Evolutionary conservation across 2,888 invertebrate genomes (phyloP).

Genomic region (Drosophila colorata): DNA sequence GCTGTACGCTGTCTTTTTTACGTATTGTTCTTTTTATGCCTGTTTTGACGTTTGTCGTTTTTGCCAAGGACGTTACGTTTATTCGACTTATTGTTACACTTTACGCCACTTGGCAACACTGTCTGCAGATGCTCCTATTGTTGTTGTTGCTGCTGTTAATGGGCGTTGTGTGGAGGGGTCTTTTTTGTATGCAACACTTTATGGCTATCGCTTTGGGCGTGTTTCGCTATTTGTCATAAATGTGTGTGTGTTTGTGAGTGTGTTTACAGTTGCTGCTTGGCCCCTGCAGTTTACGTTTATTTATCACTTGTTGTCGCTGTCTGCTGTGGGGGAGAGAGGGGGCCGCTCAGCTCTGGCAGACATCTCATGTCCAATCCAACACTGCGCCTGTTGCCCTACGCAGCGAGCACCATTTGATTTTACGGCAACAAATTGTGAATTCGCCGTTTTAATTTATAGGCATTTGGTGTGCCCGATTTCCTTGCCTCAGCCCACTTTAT

Average conservation of each 20-base stretch:
- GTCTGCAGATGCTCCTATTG: conserved; percentile 30
- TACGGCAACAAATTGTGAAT: conserved; percentile 10
- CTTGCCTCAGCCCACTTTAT: conserved; percentile 7
- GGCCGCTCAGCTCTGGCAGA: background rate
- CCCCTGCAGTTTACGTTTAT: conserved; percentile 25
- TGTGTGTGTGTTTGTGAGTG: conserved; percentile 5
- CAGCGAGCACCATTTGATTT: background rate
- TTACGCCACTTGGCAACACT: conserved; percentile 59
- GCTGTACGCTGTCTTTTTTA: conserved; percentile 33
- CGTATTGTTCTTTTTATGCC: conserved; percentile 57
- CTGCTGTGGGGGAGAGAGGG: background rate
- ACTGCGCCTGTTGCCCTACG: background rate
- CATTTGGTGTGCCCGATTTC: conserved; percentile 28
- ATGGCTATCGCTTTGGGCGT: conserved; percentile 54
- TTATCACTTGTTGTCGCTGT: conserved; percentile 55
- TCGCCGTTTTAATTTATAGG: conserved; percentile 18
- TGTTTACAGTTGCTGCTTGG: conserved; percentile 34
- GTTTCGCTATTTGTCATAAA: conserved; percentile 44
- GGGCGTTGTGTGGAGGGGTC: conserved; percentile 7
- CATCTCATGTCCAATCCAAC: background rate
- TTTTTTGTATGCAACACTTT: conserved; percentile 44
- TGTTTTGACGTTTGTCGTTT: conserved; percentile 53
- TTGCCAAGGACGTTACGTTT: conserved; percentile 63
- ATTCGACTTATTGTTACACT: conserved; percentile 49
- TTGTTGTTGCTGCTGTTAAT: conserved; percentile 13